A percentile compares a stretch with the other conserved stretches of the same genome.
Conservation (phyloP, 1,140 invertebrate genomes). For the Calephelis nemesis region DNA sequence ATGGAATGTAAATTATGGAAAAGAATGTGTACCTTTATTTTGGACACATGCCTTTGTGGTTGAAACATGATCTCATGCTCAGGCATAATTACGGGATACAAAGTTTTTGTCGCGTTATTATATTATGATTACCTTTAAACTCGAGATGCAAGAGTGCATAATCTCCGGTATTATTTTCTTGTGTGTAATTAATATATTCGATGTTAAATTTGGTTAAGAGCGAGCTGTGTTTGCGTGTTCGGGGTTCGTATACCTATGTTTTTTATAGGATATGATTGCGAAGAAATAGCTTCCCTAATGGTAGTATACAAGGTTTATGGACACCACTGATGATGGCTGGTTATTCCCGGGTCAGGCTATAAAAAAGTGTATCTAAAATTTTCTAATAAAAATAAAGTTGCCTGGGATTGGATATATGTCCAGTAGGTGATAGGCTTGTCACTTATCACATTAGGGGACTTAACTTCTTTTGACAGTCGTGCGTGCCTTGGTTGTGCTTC, state of each 20-base stretch:
- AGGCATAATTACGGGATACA: conserved; percentile 41
- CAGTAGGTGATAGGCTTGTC: too few species aligned
- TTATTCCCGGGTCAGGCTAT: too few species aligned
- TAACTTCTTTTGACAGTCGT: too few species aligned
- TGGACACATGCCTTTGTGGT: conserved; percentile 11
- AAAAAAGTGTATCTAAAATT: too few species aligned
- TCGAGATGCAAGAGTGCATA: conserved; percentile 57
- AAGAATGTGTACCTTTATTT: conserved; percentile 24
- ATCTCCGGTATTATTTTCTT: conserved; percentile 51
- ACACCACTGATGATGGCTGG: too few species aligned
- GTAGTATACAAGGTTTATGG: too few species aligned
- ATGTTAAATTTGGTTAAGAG: conserved; percentile 35
- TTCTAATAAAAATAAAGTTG: too few species aligned
- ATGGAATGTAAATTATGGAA: conserved; percentile 26
- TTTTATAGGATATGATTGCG: too few species aligned
- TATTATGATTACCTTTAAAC: conserved; percentile 58
- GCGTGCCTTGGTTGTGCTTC: too few species aligned
- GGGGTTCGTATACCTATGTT: neutral
- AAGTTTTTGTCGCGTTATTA: conserved; percentile 54
- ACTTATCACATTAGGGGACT: too few species aligned
- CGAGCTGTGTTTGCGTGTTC: neutral
- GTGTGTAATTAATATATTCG: conserved; percentile 56
- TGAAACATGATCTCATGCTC: conserved; percentile 35
- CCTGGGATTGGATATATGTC: too few species aligned
- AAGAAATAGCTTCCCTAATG: too few species aligned